These are phyloP conservation scores for Campylomormyrus tamandua DNA, from an alignment of 2,113 vertebrate genomes.

Conservation along the genomic window DNA sequence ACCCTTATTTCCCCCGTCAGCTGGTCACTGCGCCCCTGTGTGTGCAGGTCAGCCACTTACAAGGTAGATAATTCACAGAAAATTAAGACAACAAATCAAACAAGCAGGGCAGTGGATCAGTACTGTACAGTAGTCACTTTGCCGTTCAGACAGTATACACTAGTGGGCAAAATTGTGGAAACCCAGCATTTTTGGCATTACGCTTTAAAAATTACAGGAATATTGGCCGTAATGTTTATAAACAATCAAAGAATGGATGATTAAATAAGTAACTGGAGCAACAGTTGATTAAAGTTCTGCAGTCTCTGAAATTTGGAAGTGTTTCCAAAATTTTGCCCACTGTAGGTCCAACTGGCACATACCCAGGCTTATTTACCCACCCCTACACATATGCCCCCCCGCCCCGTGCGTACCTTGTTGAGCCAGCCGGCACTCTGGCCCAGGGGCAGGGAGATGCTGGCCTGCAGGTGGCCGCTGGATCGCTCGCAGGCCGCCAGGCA, in stretches of 20 bases:
- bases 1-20: slow-evolving; percentile 48
- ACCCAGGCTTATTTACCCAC: neutral
- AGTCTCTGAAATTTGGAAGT: neutral
- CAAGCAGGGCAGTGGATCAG: neutral
- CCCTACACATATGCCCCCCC: neutral
- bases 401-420: slow-evolving; percentile 64
- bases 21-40: slow-evolving; percentile 31
- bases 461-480: slow-evolving; percentile 79
- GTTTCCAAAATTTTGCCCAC: neutral
- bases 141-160: neutral
- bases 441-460: slow-evolving; percentile 67
- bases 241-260: neutral
- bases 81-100: no score
- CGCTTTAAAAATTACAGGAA: no score
- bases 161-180: neutral
- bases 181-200: no score
- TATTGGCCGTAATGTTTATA: neutral
- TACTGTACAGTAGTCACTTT: neutral
- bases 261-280: neutral
- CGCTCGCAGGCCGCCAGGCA: slow-evolving; percentile 78
- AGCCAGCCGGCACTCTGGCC: slow-evolving; percentile 64
- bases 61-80: neutral
- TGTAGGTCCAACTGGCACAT: slow-evolving; percentile 4
- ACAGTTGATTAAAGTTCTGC: no score
- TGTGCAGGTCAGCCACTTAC: slow-evolving; percentile 1